phyloP scores from a whole-genome alignment of 2,113 vertebrate species.

The Oncorhynchus tshawytscha region DNA sequence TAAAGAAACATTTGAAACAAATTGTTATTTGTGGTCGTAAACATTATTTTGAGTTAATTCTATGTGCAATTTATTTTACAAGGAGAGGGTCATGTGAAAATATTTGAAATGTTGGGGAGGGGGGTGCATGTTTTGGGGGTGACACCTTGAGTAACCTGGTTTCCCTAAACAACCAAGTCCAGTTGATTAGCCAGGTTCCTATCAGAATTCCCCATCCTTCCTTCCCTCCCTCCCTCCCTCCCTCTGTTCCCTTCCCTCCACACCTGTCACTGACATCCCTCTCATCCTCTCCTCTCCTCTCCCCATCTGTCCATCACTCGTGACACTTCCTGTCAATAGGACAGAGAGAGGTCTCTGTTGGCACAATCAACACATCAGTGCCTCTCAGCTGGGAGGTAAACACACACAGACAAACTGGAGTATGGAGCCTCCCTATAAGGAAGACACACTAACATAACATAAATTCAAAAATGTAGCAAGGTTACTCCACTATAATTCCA shows the following conservation, averaged over 20 bases:
- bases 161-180: slow-evolving; percentile 13
- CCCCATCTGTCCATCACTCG: slow-evolving; percentile 38
- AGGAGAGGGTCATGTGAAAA: neutral
- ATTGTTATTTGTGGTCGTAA: too few species aligned
- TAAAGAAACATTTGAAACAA: too few species aligned
- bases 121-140: too few species aligned
- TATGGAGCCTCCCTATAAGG: too few species aligned
- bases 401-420: too few species aligned
- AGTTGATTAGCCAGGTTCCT: neutral
- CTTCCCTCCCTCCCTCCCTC: neutral
- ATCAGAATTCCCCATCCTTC: neutral
- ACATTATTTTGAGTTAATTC: too few species aligned
- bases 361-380: slow-evolving; percentile 3
- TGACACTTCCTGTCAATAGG: slow-evolving; percentile 38
- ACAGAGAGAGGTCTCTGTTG: slow-evolving; percentile 53
- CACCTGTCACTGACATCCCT: slow-evolving; percentile 64
- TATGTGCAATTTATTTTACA: too few species aligned
- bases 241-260: slow-evolving; percentile 16
- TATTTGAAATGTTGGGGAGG: too few species aligned
- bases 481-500: too few species aligned
- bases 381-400: slow-evolving; percentile 38
- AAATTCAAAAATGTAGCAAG: too few species aligned
- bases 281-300: slow-evolving; percentile 14
- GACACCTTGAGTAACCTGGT: neutral
- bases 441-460: too few species aligned